Conservation (phyloP, 2,113 vertebrate species). For the Trogon melanurus region DNA sequence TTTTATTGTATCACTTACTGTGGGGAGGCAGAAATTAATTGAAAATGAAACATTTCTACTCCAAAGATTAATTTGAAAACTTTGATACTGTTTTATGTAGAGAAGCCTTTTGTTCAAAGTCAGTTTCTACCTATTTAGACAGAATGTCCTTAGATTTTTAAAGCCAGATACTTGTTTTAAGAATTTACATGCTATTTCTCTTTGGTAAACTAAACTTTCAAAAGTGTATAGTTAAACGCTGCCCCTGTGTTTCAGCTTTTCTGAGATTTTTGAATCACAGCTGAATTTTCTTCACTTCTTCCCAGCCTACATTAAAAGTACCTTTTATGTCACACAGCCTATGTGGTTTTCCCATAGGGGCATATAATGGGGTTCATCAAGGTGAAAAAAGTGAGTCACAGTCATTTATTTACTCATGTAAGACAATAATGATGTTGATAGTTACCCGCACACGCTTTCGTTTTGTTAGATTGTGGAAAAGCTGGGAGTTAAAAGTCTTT, state of each 20-base stretch:
- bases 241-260: not conserved
- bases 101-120: not conserved
- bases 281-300: conserved; percentile 33
- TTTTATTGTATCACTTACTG: not conserved
- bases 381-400: conserved; percentile 29
- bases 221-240: not conserved
- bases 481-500: not conserved
- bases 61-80: not conserved
- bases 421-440: conserved; percentile 38
- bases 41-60: not conserved
- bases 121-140: not conserved
- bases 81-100: not conserved
- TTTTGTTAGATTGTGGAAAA: not conserved
- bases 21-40: not conserved
- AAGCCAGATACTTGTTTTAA: not conserved
- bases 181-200: not conserved
- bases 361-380: conserved; percentile 37
- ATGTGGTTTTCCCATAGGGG: conserved; percentile 44
- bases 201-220: not conserved
- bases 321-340: conserved; percentile 1
- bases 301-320: not conserved
- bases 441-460: not conserved
- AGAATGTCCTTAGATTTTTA: not conserved
- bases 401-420: conserved; percentile 62
- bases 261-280: not conserved